These are phyloP conservation scores for Xestia sexstrigata DNA, from an alignment of 2,888 invertebrate genomes.

Conservation along the genomic window DNA sequence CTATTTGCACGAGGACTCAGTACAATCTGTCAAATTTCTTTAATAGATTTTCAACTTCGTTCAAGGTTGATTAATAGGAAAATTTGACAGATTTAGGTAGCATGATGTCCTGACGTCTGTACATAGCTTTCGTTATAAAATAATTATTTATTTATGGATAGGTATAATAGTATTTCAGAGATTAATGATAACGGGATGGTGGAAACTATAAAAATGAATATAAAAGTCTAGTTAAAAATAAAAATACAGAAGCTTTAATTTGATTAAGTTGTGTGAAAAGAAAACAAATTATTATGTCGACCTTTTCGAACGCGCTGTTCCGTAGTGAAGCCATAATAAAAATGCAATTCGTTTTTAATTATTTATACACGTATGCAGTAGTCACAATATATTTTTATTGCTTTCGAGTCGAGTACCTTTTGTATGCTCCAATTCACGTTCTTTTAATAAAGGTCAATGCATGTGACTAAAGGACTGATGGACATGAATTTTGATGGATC, in stretches of 20 bases:
- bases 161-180: neutral
- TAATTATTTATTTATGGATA: neutral
- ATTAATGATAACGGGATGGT: neutral
- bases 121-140: neutral
- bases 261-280: neutral
- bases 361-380: neutral
- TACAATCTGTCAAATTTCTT: no score
- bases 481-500: no score
- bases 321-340: neutral
- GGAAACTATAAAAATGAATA: neutral
- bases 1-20: neutral
- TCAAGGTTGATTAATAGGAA: no score
- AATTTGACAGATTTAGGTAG: no score
- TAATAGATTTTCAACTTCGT: no score
- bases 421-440: conserved; percentile 2
- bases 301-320: conserved; percentile 1
- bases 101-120: no score
- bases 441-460: neutral
- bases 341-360: conserved; percentile 22
- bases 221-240: neutral
- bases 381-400: conserved; percentile 5
- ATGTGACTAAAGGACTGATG: no score
- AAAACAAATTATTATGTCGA: neutral
- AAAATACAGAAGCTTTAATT: neutral
- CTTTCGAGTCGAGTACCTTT: neutral